phyloP scores from a whole-genome alignment of 2,113 vertebrate genomes.

The Nesoenas mayeri region DNA sequence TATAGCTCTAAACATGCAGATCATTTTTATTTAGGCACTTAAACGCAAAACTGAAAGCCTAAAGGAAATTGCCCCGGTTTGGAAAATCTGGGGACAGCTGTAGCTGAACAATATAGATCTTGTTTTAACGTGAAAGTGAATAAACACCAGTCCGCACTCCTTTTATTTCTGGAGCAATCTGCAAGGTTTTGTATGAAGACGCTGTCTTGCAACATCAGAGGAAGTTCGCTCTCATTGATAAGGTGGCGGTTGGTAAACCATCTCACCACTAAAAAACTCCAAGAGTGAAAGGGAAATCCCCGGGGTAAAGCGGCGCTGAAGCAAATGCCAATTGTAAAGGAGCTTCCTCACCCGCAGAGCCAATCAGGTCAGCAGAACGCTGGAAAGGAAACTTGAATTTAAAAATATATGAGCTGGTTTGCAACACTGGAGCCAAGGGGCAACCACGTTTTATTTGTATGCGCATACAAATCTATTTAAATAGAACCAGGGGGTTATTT shows the following conservation, averaged over 20 bases:
- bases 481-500: background rate
- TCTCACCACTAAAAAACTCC: conserved; percentile 74
- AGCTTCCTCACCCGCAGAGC: background rate
- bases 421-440: conserved; percentile 20
- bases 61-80: background rate
- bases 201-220: conserved; percentile 62
- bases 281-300: conserved; percentile 73
- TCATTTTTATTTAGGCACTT: background rate
- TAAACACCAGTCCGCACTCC: background rate
- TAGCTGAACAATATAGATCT: background rate
- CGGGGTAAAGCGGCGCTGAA: conserved; percentile 35
- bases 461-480: background rate
- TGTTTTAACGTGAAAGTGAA: background rate
- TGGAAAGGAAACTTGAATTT: conserved; percentile 61
- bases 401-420: conserved; percentile 49
- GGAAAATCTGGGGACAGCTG: background rate
- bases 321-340: conserved; percentile 33
- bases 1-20: background rate
- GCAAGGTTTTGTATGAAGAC: background rate
- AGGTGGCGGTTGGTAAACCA: conserved; percentile 56
- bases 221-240: conserved; percentile 66
- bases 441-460: conserved; percentile 32
- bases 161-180: background rate
- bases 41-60: background rate
- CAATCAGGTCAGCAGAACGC: conserved; percentile 38